Conservation (phyloP, 2,888 invertebrate species). For the Eupithecia subfuscata region DNA sequence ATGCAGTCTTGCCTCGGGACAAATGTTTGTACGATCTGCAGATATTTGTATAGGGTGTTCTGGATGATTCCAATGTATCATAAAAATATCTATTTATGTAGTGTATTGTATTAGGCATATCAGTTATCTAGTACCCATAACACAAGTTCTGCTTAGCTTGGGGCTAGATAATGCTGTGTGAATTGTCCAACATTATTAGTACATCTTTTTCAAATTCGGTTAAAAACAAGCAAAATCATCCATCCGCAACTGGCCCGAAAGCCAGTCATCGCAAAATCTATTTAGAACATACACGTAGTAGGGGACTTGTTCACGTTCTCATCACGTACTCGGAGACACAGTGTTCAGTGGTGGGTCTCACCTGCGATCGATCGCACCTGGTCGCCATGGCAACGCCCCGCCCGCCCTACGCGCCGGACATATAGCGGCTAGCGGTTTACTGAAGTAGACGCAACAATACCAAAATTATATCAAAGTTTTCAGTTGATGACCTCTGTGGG, state of each 20-base stretch:
- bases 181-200: no score
- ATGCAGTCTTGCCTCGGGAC: no score
- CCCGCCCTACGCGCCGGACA: constrained; percentile 24
- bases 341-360: constrained; percentile 45
- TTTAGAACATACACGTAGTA: not conserved
- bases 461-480: not conserved
- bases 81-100: no score
- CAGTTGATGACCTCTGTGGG: not conserved
- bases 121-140: no score
- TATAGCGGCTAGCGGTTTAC: constrained; percentile 16
- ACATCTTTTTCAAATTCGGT: no score
- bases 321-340: not conserved
- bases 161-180: no score
- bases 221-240: not conserved
- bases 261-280: not conserved
- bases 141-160: no score
- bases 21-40: no score
- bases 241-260: not conserved
- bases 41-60: no score
- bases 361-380: constrained; percentile 74
- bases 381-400: constrained; percentile 66
- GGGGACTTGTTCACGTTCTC: not conserved
- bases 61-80: no score
- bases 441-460: not conserved
- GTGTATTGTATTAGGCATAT: no score